A percentile compares a stretch with the other conserved stretches of the same genome.
Conservation (phyloP, 2,113 vertebrate species). For the Otolemur garnettii region DNA sequence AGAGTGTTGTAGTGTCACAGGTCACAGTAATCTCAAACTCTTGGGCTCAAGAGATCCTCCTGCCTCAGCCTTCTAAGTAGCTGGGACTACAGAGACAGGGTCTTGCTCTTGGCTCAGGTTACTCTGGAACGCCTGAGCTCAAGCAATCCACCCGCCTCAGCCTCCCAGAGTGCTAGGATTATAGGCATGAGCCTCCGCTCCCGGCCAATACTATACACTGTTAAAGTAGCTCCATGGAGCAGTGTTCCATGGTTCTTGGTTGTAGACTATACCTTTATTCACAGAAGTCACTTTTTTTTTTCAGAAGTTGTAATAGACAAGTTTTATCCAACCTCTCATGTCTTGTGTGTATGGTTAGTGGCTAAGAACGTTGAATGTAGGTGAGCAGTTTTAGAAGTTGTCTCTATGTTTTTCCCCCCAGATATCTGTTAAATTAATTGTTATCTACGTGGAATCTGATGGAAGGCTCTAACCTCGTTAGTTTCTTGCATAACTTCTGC, state of each 20-base stretch:
- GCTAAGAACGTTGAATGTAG: too few relatives aligned
- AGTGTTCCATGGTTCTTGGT: fast-evolving
- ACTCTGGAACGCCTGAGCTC: too few relatives aligned
- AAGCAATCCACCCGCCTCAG: too few relatives aligned
- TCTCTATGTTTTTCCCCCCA: not conserved
- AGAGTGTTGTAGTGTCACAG: too few relatives aligned
- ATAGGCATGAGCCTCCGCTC: too few relatives aligned
- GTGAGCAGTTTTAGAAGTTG: not conserved
- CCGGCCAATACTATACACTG: not conserved
- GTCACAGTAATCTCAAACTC: too few relatives aligned
- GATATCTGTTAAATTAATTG: not conserved
- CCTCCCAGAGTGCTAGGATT: too few relatives aligned
- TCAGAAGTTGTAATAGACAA: not conserved
- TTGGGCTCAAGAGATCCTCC: too few relatives aligned
- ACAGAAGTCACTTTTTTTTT: not conserved
- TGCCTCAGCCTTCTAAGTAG: too few relatives aligned
- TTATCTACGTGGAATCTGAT: not conserved
- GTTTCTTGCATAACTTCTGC: not conserved
- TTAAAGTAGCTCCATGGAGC: too few relatives aligned
- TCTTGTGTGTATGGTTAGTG: not conserved
- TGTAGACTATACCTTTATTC: not conserved
- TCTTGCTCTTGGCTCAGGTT: too few relatives aligned
- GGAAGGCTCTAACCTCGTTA: not conserved
- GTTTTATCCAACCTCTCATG: not conserved
- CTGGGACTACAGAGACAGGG: too few relatives aligned